Evolutionary conservation across 1,140 invertebrate genomes (phyloP).

Genomic region (Saccostrea echinata): DNA sequence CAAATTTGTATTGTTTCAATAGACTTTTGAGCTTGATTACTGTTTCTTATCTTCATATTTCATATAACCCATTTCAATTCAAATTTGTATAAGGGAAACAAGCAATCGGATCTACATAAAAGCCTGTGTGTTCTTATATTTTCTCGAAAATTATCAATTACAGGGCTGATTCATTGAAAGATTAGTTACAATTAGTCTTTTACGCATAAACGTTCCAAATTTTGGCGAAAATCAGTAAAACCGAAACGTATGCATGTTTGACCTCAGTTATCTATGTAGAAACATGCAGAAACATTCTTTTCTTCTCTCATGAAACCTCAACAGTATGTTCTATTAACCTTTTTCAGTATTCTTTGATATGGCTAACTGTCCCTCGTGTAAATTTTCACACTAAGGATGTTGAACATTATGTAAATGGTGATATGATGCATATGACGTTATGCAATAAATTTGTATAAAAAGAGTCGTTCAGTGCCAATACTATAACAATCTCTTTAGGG

Average conservation of each 20-base stretch:
- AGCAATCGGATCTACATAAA: too few species aligned
- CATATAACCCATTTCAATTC: too few species aligned
- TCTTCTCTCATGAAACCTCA: not conserved
- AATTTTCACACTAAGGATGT: not conserved
- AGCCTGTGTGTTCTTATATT: too few species aligned
- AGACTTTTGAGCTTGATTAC: too few species aligned
- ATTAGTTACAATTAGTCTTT: too few species aligned
- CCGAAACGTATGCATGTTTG: not conserved
- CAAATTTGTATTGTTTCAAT: too few species aligned
- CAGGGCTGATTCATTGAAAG: too few species aligned
- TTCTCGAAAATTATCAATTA: too few species aligned
- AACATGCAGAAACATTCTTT: conserved; percentile 1
- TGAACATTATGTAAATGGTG: not conserved
- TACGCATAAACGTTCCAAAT: not conserved
- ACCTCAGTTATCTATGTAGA: not conserved
- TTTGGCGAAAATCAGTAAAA: not conserved
- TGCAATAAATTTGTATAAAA: conserved; percentile 10
- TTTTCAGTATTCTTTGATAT: not conserved
- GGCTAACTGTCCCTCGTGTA: not conserved
- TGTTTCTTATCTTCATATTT: too few species aligned
- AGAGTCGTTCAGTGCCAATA: not conserved
- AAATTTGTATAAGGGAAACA: too few species aligned
- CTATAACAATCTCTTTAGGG: not conserved
- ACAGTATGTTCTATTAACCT: not conserved
- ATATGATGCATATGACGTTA: not conserved